Evolutionary conservation across 2,113 vertebrate species (phyloP).

Genomic region (Mirza zaza): DNA sequence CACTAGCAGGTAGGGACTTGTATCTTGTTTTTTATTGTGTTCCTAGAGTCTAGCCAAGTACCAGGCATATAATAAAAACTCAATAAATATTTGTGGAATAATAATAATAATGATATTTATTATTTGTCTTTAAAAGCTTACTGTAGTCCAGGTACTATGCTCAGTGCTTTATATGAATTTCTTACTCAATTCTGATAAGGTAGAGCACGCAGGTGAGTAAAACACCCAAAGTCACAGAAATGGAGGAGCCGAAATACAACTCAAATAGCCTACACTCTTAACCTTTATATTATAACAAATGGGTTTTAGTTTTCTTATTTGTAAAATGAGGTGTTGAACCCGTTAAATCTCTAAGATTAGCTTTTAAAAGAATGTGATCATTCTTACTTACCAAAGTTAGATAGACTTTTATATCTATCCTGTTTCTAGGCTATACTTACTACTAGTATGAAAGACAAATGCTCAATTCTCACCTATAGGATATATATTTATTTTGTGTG

Average conservation of each 20-base stretch:
- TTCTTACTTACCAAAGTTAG: background rate
- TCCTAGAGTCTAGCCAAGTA: background rate
- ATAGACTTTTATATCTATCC: background rate
- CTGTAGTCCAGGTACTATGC: background rate
- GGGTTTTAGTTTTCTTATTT: conserved; percentile 24
- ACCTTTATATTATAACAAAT: background rate
- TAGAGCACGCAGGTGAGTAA: background rate
- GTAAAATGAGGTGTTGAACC: background rate
- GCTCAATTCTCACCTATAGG: background rate
- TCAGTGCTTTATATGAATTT: conserved; percentile 26
- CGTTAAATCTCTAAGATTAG: conserved; percentile 21
- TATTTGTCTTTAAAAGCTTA: background rate
- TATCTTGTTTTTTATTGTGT: background rate
- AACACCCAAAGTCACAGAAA: background rate
- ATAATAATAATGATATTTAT: background rate
- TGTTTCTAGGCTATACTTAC: background rate
- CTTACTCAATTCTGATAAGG: conserved; percentile 8
- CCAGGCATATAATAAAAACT: background rate
- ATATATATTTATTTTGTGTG: conserved; percentile 14
- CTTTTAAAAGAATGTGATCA: background rate
- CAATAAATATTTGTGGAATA: background rate
- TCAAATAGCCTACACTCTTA: background rate
- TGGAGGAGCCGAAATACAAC: background rate
- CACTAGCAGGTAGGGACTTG: background rate
- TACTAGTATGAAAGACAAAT: background rate